Conservation (phyloP, 2,797 vertebrate species). For the Furcifer pardalis region DNA sequence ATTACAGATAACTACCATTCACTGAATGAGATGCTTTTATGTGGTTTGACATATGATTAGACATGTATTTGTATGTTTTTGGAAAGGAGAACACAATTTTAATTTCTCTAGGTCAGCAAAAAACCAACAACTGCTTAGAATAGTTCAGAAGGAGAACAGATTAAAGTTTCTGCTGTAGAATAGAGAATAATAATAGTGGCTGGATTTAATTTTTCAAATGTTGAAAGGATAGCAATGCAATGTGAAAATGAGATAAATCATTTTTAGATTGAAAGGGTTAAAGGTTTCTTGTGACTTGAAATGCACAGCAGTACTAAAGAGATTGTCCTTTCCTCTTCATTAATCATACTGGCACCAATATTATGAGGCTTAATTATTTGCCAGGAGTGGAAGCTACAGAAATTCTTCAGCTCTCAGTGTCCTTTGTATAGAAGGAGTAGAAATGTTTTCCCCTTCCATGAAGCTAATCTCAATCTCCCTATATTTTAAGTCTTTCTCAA, state of each 20-base stretch:
- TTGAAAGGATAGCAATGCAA: constrained; percentile 29
- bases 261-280: constrained; percentile 42
- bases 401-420: constrained; percentile 32
- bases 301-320: constrained; percentile 46
- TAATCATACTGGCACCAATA: constrained; percentile 54
- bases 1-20: background rate
- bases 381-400: constrained; percentile 42
- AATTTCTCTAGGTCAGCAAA: background rate
- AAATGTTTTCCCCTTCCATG: background rate
- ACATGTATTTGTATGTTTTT: no score
- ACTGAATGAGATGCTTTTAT: background rate
- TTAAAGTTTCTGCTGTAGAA: constrained; percentile 15
- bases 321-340: constrained; percentile 49
- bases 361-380: constrained; percentile 43
- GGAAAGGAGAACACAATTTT: background rate
- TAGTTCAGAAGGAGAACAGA: background rate
- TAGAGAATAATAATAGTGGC: constrained; percentile 23
- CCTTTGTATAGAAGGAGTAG: constrained; percentile 21
- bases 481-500: constrained; percentile 28
- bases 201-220: constrained; percentile 41
- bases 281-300: constrained; percentile 52
- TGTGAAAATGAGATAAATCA: constrained; percentile 55
- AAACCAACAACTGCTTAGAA: constrained; percentile 23
- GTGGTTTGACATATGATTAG: background rate
- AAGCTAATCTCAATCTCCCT: constrained; percentile 17